phyloP scores from a whole-genome alignment of 2,113 vertebrate genomes.

The Gorilla gorilla region DNA sequence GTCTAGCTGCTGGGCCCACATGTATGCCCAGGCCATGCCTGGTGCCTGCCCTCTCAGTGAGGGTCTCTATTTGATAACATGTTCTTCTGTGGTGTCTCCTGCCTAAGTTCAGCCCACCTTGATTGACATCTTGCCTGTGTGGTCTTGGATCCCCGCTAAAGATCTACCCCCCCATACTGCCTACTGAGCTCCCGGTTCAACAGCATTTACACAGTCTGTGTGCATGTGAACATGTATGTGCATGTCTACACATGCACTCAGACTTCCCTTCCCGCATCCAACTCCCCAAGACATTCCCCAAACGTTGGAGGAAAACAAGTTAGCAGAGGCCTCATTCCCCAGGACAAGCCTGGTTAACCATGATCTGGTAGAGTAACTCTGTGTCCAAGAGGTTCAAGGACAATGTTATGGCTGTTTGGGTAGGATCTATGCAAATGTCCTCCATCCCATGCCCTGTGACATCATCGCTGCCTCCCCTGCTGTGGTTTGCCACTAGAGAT shows the following conservation, averaged over 20 bases:
- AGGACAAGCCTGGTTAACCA: neutral
- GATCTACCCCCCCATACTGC: neutral
- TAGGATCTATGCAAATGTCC: slow-evolving; percentile 21
- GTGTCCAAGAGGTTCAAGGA: slow-evolving; percentile 56
- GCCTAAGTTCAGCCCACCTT: neutral
- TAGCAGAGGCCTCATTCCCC: neutral
- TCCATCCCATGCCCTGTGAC: neutral
- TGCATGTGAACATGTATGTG: neutral
- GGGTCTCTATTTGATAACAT: neutral
- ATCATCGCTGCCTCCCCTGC: neutral
- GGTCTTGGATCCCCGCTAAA: neutral
- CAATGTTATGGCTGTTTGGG: neutral
- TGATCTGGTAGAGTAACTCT: slow-evolving; percentile 61
- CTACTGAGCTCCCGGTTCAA: neutral
- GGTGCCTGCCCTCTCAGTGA: neutral
- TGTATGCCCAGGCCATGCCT: neutral
- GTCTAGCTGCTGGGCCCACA: neutral
- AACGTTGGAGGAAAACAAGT: neutral
- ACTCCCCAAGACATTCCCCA: neutral
- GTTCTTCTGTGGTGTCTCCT: neutral
- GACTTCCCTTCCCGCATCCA: neutral
- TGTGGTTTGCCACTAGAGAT: neutral
- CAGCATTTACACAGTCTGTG: neutral
- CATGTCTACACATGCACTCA: neutral
- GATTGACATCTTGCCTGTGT: neutral